These are phyloP conservation scores for Thermophis baileyi DNA, from an alignment of 2,113 vertebrate species.

Conservation along the genomic window DNA sequence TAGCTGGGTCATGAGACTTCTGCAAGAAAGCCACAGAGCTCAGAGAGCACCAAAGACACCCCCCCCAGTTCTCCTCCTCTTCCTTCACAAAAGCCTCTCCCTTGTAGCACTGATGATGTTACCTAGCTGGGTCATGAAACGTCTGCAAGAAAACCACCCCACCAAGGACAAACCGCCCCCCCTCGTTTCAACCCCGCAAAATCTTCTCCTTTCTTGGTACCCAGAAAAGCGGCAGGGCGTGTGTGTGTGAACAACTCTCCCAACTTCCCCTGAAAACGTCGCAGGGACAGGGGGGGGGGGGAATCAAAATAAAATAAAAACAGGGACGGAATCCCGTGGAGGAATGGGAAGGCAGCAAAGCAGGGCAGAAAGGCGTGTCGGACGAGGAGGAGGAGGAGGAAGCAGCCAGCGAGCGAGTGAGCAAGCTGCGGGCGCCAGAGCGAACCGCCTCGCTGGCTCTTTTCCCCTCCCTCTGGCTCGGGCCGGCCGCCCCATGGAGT, in stretches of 20 bases:
- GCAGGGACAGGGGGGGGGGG: too few species aligned
- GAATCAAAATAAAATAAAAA: neutral
- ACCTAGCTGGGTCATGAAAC: neutral
- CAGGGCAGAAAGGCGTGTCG: neutral
- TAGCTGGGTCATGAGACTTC: neutral
- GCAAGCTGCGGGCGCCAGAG: neutral
- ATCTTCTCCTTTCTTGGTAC: too few species aligned
- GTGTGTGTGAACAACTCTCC: too few species aligned
- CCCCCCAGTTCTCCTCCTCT: too few species aligned
- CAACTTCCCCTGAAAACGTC: too few species aligned
- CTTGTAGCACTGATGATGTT: neutral
- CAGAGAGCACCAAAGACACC: too few species aligned
- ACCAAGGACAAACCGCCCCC: neutral
- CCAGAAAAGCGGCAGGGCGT: too few species aligned
- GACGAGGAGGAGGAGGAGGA: too few species aligned
- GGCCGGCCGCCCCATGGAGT: neutral
- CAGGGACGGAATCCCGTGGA: neutral
- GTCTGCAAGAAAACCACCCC: too few species aligned
- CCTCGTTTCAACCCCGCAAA: too few species aligned
- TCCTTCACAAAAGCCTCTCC: rapidly evolving
- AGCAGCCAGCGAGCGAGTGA: too few species aligned
- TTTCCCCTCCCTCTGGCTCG: neutral
- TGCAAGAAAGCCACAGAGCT: too few species aligned
- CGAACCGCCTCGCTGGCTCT: neutral
- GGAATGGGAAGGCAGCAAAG: neutral